A percentile compares a stretch with the other conserved stretches of the same genome.
Conservation (phyloP, 2,888 invertebrate species). For the Axea sp. region DNA sequence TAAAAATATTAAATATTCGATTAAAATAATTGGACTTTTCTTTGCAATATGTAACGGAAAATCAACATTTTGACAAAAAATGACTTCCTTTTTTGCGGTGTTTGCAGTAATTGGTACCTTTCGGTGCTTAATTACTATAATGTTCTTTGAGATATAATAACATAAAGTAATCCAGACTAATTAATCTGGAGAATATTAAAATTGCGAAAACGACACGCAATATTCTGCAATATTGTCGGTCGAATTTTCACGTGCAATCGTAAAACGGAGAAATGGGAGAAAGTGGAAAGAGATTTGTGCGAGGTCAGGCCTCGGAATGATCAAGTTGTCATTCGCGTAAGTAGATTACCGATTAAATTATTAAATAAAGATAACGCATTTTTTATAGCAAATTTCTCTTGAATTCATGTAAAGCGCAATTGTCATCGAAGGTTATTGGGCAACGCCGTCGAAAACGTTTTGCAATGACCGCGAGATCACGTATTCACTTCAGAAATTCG, state of each 20-base stretch:
- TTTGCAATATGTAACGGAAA: no score
- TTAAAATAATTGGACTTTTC: no score
- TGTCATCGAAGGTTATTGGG: constrained; percentile 9
- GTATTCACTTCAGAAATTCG: constrained; percentile 13
- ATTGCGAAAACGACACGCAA: constrained; percentile 7
- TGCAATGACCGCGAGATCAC: constrained; percentile 13
- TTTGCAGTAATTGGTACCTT: constrained; percentile 8
- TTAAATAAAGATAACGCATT: not conserved
- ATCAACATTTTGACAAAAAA: not conserved
- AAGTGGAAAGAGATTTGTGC: not conserved
- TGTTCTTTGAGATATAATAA: not conserved
- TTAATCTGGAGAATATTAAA: constrained; percentile 1
- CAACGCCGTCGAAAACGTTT: constrained; percentile 10
- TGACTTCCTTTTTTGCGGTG: not conserved
- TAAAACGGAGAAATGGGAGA: not conserved
- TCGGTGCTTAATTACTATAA: not conserved
- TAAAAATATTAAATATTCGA: no score
- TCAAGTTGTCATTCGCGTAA: not conserved
- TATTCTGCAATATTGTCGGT: not conserved
- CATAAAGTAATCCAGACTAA: constrained; percentile 4
- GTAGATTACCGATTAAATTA: not conserved
- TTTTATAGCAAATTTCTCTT: no score
- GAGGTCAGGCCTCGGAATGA: no score
- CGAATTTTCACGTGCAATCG: not conserved
- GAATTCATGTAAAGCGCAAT: constrained; percentile 14